Base-by-base conservation (phyloP, 37 sponge, comb jelly and placozoan species). In the Petrosia ficiformis region DNA sequence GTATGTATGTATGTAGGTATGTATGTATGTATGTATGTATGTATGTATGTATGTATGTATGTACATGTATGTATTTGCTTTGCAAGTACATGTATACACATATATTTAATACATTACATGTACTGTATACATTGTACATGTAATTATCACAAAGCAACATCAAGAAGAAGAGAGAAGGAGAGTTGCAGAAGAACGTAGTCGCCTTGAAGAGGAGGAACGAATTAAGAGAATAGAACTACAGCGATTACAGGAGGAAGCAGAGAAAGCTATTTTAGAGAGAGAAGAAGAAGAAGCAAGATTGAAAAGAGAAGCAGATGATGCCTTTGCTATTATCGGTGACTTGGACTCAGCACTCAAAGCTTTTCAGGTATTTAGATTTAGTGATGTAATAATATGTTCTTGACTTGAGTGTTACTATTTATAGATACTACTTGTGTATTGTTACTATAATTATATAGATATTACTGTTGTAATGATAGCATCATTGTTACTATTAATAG, bases 261-360 rank as follows among this genome's bases (percentile, higher is more conserved):
- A 89, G 38, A 39, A 68, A 56, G 91, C 89, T 65, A 87, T 82
- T 31, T 82, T 80, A 63, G 80, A 68, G 24, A 81, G 16, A 16
- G 54, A 48, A 16, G 54, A 48, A 48, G 54, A 48, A 16, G 54
- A 48, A 48, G 54, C 54, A 19, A 42, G 36, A 31, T 41, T 42
- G 38, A 0, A 71, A 42, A 65, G 68, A 42, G 70, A 86, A 44
- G 77, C 71, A 3, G 65, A 77, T 57, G 78, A 70, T 41, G 78
- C 84, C n/a, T 77, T 70, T 65, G 77, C 71, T 59, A 77, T 84
- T 33, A 77, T 84, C n/a, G 77, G 84, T 4, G 73, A 77, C 41
- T 67, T 84, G 1, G 84, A 84, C 43, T 77, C 65, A 43, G 78
- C 84, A 33, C 65, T 84, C 21, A 84, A 84, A 78, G 84, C n/a